Evolutionary conservation across 2,797 vertebrate genomes (phyloP).

Genomic region (Danio albolineatus): DNA sequence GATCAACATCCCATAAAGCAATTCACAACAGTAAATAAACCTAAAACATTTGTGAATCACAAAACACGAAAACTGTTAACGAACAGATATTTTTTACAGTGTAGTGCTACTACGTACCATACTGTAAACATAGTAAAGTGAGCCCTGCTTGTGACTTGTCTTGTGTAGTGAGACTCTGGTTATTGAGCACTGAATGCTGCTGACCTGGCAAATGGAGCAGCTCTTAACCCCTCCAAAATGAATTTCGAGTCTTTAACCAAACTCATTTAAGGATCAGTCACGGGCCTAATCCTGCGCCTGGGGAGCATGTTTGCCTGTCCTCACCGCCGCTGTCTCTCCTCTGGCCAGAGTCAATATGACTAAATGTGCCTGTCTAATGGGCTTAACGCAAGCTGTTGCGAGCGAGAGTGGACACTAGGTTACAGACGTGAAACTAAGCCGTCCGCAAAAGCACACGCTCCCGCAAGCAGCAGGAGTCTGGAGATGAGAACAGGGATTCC

Average conservation of each 20-base stretch:
- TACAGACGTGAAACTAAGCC: slow-evolving; percentile 64
- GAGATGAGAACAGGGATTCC: slow-evolving; percentile 53
- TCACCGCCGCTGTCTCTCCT: slow-evolving; percentile 70
- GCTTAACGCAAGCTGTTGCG: slow-evolving; percentile 86
- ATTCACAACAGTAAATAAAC: too few relatives aligned
- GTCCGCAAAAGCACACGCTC: slow-evolving; percentile 47
- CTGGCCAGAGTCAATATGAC: slow-evolving; percentile 78
- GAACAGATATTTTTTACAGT: too few relatives aligned
- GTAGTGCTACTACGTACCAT: too few relatives aligned
- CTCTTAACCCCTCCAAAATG: slow-evolving; percentile 83
- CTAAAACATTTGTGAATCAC: too few relatives aligned
- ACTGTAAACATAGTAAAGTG: too few relatives aligned
- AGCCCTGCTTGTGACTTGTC: too few relatives aligned
- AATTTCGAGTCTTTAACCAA: slow-evolving; percentile 82
- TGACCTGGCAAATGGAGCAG: slow-evolving; percentile 78
- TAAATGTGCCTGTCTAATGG: slow-evolving; percentile 85
- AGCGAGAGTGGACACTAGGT: slow-evolving; percentile 70
- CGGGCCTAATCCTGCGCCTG: slow-evolving; percentile 74
- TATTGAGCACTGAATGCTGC: slow-evolving; percentile 64
- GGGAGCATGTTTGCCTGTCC: slow-evolving; percentile 76
- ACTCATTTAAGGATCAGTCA: slow-evolving; percentile 86
- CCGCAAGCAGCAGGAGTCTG: slow-evolving; percentile 51
- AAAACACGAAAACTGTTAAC: too few relatives aligned
- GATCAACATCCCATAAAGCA: too few relatives aligned
- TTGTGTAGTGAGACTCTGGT: neutral